These are phyloP conservation scores for Vultur gryphus DNA, from an alignment of 2,797 vertebrate species.

Conservation along the genomic window DNA sequence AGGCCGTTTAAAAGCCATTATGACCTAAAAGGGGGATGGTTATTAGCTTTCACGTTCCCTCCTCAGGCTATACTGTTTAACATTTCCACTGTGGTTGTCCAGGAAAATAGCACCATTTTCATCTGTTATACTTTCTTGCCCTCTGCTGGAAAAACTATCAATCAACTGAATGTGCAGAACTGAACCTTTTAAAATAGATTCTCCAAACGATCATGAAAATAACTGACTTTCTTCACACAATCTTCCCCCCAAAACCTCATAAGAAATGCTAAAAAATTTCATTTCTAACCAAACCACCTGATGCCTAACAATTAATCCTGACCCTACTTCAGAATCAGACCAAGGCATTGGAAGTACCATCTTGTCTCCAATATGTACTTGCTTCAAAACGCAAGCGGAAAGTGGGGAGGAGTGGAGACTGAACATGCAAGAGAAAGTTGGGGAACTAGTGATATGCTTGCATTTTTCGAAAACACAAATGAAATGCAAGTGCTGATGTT, in stretches of 20 bases:
- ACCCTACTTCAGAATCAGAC: neutral
- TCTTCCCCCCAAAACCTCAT: neutral
- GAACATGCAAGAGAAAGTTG: neutral
- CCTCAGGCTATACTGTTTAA: constrained; percentile 52
- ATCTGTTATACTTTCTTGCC: constrained; percentile 76
- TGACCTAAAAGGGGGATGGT: constrained; percentile 53
- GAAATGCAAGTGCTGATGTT: neutral
- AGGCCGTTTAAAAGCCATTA: constrained; percentile 66
- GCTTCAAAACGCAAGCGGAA: neutral
- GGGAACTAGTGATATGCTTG: neutral
- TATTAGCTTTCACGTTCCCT: constrained; percentile 55
- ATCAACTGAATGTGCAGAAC: neutral
- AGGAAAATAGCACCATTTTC: neutral
- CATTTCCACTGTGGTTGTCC: constrained; percentile 36
- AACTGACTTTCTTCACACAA: neutral
- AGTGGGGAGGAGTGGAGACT: neutral
- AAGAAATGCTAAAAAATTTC: neutral
- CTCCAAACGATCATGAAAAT: neutral
- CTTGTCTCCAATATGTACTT: neutral
- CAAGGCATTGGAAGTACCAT: neutral
- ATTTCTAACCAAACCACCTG: neutral
- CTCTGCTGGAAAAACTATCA: constrained; percentile 70
- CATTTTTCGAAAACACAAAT: neutral
- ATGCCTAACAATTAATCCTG: neutral
- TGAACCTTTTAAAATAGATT: neutral